Evolutionary conservation across 2,888 invertebrate species (phyloP).

Genomic region (Lumbricus terrestris): DNA sequence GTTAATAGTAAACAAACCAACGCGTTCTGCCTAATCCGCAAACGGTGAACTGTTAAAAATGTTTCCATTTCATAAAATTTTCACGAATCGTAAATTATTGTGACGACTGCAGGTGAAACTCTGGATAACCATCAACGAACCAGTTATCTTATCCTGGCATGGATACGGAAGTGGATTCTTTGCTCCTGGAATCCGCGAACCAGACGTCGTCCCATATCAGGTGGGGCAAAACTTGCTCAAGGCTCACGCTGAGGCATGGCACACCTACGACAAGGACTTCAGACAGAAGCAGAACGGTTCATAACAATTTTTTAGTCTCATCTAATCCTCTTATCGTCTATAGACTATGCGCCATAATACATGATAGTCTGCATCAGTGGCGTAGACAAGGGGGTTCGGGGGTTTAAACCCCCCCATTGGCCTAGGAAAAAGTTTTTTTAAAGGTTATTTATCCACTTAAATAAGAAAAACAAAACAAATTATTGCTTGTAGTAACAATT

Average conservation of each 20-base stretch:
- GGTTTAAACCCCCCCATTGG: no score
- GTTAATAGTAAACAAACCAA: no score
- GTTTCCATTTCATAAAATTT: not conserved
- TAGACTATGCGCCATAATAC: no score
- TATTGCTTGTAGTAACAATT: no score
- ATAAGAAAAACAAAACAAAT: no score
- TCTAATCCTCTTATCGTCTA: not conserved
- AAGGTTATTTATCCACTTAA: no score
- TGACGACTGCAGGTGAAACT: conserved; percentile 56
- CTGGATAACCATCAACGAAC: conserved; percentile 78
- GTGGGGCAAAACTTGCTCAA: conserved; percentile 67
- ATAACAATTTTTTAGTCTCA: not conserved
- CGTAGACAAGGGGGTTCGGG: no score
- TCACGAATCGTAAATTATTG: not conserved
- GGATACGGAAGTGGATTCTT: conserved; percentile 37
- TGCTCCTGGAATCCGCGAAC: conserved; percentile 37
- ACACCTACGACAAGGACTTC: conserved; percentile 51
- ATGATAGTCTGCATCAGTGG: no score
- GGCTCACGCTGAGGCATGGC: conserved; percentile 69
- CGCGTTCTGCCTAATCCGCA: no score
- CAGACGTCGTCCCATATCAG: conserved; percentile 62
- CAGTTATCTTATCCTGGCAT: conserved; percentile 51
- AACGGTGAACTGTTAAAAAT: no score
- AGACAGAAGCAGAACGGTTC: conserved; percentile 36
- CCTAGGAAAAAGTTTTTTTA: no score